Evolutionary conservation across 2,113 vertebrate genomes (phyloP), one percentile per base, ranked within the genome.

Genomic region (Pterophyllum scalare): DNA sequence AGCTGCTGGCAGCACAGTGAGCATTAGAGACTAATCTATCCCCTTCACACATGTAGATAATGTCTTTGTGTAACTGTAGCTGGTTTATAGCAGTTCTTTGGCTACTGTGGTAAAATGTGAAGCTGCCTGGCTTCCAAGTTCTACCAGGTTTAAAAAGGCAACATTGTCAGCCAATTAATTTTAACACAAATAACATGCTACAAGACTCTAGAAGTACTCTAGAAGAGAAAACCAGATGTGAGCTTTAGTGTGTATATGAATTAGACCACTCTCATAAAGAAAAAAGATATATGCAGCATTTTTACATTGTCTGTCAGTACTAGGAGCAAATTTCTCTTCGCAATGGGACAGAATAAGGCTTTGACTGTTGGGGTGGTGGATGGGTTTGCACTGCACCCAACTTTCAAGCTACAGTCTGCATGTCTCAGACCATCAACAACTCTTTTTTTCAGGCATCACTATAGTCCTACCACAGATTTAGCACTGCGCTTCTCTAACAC

Each of bases 21-120:
- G 70, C 65, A 88, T 54, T 35, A 74, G 8, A 20, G 52, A 80
- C 52, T 8, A 38, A 24, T 43, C 65, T 33, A 46, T n/a, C 82
- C 58, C 46, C 43, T 67, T 57, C 17, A 10, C 59, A 75, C 15
- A 82, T 6, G 74, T 31, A 31, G 35, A 52, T 19, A 22, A 11
- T 6, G 26, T 64, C 6, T 52, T 10, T 38, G 28, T 74, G 31
- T 58, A 35, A 20, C 78, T 64, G 56, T 35, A 33, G 64, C n/a
- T 5, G 13, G 20, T 79, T 87, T 60, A 76, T 31, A 76, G 35
- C 57, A 26, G 11, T 31, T 81, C 35, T 81, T 77, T 77, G 24
- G 78, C 14, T 13, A 9, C n/a, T 87, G 70, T 74, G 74, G 49
- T 52, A 5, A 0, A 9, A 3, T 75, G 4, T 56, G 17, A 60